Evolutionary conservation across 2,888 invertebrate genomes (phyloP), one percentile per base, ranked within the genome.

Genomic region (Yponomeuta malinellus): DNA sequence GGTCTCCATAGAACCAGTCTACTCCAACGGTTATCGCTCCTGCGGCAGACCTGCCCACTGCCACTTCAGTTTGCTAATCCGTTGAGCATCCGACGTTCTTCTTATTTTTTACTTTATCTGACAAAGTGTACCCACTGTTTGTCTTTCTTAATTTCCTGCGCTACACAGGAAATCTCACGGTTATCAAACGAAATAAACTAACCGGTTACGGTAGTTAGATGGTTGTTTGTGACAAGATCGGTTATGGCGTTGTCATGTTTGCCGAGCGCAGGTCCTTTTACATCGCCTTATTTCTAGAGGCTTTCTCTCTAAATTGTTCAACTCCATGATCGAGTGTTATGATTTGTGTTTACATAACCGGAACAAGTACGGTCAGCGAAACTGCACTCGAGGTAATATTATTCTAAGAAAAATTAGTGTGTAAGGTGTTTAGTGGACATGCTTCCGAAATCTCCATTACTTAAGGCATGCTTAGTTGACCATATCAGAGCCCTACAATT

Each of bases 331-430:
- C 43, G 48, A 43, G 15, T 43, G 68, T 68, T 68, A 68, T 68
- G 68, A 48, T 68, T 68, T 43, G 37, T 68, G 48, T 68, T 68
- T 68, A 68, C 68, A 68, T 68, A 68, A 68, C 68, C 12, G 23
- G 48, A 43, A 68, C 68, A 65, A 68, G 48, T 23, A 48, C 33
- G 68, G 33, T 23, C 68, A 68, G 43, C 23, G 48, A 68, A 65
- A 65, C 33, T 65, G 31, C 52, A 59, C 15, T 59, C 15, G 1
- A 59, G 15, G 15, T 59, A 15, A 15, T 15, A 59, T 59, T 15
- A 59, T 12, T 59, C 52, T 59, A 15, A 59, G 12, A 0, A 59
- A 59, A 59, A 59, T 59, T 59, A 1, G 15, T 4, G 15, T 59
- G 15, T 59, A 59, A 15, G 1, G 12, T 59, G 2, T 15, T 15